Evolutionary conservation across 2,113 vertebrate genomes (phyloP), one percentile per base, ranked within the genome.

Genomic region (Gnathonemus longibarbis): DNA sequence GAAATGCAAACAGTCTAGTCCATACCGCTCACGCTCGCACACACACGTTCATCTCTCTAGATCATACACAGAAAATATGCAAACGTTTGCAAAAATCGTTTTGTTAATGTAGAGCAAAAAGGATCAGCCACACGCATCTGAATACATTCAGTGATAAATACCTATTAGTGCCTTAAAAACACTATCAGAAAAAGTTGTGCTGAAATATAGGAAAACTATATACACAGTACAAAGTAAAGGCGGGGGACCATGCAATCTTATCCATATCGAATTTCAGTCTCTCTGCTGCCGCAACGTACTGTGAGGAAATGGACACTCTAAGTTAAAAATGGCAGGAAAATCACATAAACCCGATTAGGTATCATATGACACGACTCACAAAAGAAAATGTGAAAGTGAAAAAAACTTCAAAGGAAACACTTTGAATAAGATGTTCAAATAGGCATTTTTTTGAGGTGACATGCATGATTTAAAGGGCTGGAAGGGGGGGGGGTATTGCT

Each of bases 381-480:
- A 89, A 83, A 89, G 90, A 46, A 90, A 56, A 27, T 45, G 62
- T 13, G 10, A 66, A 88, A 17, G 50, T 91, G 70, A 88, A 84
- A 89, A 89, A 66, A 94, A 95, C 92, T 94, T 92, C 93, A 95
- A 91, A 93, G 94, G 96, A 95, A 96, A 94, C 95, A 49, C 77
- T 39, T 91, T 95, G n/a, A 70, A 31, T 70, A 94, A 95, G 58
- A 21, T 94, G 95, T 95, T 95, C 96, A 93, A 93, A 94, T 95
- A 96, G 52, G 95, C 94, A 93, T 92, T 94, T 95, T 94, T 95
- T 94, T 95, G 89, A 96, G 93, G 94, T 95, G 95, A 87, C 95
- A 96, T 96, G 96, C 95, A 96, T 95, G 96, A 96, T 96, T 96
- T 93, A 96, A 96, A 62, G 95, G 92, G 95, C 94, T 95, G 94